A percentile compares a stretch with the other conserved stretches of the same genome.
Evolutionary conservation across 2,888 invertebrate species (phyloP).

Genomic region (Hypomecis atomaria): DNA sequence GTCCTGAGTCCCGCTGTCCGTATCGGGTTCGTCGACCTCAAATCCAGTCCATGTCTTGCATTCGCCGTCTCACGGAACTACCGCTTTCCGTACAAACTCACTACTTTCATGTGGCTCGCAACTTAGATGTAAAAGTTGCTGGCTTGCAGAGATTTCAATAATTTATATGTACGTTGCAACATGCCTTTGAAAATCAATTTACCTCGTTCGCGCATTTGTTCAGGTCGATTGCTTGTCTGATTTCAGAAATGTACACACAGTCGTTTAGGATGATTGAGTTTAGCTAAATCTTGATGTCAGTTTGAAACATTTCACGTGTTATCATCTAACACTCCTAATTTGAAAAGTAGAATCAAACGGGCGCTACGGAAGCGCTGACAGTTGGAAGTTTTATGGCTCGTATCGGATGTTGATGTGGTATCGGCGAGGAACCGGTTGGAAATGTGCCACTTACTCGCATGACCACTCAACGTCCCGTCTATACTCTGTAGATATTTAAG

Average conservation of each 20-base stretch:
- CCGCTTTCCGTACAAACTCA: slow-evolving; percentile 69
- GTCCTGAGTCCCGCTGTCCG: slow-evolving; percentile 82
- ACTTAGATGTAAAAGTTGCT: slow-evolving; percentile 30
- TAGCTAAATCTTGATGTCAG: not conserved
- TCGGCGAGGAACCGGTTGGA: slow-evolving; percentile 43
- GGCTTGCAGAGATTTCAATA: slow-evolving; percentile 33
- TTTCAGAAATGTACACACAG: slow-evolving; percentile 41
- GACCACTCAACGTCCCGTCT: slow-evolving; percentile 38
- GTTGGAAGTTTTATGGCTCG: slow-evolving; percentile 40
- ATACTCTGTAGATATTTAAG: slow-evolving; percentile 29
- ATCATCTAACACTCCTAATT: slow-evolving; percentile 12
- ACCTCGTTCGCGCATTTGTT: slow-evolving; percentile 23
- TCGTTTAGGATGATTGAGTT: slow-evolving; percentile 25
- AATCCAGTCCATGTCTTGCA: slow-evolving; percentile 82
- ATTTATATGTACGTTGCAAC: slow-evolving; percentile 33
- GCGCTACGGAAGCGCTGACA: slow-evolving; percentile 32
- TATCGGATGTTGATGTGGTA: slow-evolving; percentile 39
- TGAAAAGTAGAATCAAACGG: slow-evolving; percentile 22
- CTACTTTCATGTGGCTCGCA: slow-evolving; percentile 43
- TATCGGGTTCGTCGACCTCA: slow-evolving; percentile 74
- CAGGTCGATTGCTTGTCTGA: slow-evolving; percentile 27
- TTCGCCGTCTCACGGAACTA: slow-evolving; percentile 77
- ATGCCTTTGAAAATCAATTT: slow-evolving; percentile 35
- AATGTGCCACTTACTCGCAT: slow-evolving; percentile 41
- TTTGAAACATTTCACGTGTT: not conserved